Evolutionary conservation across 1,140 invertebrate species (phyloP).

Genomic region (Drosophila bocqueti): DNA sequence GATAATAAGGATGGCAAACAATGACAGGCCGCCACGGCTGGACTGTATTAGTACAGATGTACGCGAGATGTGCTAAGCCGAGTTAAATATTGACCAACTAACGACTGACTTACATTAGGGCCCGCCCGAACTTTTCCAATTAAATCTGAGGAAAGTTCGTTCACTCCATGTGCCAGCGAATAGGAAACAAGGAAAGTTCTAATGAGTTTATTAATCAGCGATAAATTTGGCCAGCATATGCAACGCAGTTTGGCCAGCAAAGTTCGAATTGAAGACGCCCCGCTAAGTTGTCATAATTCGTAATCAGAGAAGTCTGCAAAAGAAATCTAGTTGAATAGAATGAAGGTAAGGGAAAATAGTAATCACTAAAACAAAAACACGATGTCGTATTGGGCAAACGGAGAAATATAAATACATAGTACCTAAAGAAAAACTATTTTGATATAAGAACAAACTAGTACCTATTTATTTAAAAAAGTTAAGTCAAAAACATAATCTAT

Average conservation of each 20-base stretch:
- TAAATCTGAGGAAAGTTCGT: constrained; percentile 56
- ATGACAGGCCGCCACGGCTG: constrained; percentile 7
- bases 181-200: constrained; percentile 69
- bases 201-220: constrained; percentile 78
- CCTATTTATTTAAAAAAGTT: not conserved
- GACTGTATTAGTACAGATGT: constrained; percentile 13
- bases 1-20: constrained; percentile 34
- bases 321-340: constrained; percentile 16
- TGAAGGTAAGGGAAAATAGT: not conserved
- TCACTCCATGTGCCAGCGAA: constrained; percentile 29
- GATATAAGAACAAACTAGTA: not conserved
- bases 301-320: constrained; percentile 34
- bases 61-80: constrained; percentile 13
- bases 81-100: constrained; percentile 42
- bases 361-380: not conserved
- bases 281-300: constrained; percentile 70
- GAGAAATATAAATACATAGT: too few relatives aligned
- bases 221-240: constrained; percentile 61
- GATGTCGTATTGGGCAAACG: not conserved
- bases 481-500: too few relatives aligned
- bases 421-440: not conserved
- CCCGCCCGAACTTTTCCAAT: constrained; percentile 69
- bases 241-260: constrained; percentile 1
- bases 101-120: constrained; percentile 32
- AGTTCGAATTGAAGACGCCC: constrained; percentile 32